Percentiles rank a stretch among this genome's conserved stretches.
Conservation (phyloP, 2,113 vertebrate genomes). For the Myiopsitta monachus region DNA sequence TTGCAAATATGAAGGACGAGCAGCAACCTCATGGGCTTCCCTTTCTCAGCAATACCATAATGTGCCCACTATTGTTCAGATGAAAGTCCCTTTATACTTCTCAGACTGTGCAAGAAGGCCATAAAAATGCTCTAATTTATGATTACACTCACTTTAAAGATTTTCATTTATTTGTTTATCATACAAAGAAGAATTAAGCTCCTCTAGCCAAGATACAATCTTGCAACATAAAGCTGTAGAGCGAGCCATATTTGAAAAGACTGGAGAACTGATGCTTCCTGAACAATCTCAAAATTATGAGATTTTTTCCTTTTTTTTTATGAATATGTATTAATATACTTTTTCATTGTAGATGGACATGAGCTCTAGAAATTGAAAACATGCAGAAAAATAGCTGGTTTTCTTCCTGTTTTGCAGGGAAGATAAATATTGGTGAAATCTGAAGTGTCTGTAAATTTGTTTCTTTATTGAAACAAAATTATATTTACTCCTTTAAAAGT, state of each 20-base stretch:
- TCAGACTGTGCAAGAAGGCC: background rate
- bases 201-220: background rate
- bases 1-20: background rate
- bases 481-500: background rate
- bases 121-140: background rate
- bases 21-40: background rate
- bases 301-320: background rate
- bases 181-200: background rate
- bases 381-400: background rate
- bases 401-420: background rate
- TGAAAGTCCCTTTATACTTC: background rate
- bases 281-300: background rate
- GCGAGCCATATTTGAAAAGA: background rate
- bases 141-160: background rate
- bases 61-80: background rate
- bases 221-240: background rate
- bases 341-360: background rate
- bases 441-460: background rate
- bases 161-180: background rate
- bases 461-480: background rate
- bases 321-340: background rate
- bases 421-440: background rate
- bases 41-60: background rate
- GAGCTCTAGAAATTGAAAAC: background rate
- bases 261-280: background rate